Evolutionary conservation across 2,888 invertebrate genomes (phyloP).

Genomic region (Hartigia nigra): DNA sequence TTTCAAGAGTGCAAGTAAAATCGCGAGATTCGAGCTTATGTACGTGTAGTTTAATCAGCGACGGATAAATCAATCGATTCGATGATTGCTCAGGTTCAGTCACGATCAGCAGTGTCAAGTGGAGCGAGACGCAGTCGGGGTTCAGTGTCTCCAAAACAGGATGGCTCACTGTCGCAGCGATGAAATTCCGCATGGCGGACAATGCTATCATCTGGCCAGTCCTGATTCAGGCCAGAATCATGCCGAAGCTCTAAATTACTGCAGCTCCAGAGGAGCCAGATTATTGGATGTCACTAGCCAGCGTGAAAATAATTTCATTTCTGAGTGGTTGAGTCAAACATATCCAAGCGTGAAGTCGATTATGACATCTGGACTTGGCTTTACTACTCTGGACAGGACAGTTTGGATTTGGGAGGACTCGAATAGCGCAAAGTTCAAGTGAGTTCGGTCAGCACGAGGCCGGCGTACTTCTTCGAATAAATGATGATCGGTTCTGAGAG

Average conservation of each 20-base stretch:
- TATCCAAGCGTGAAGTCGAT: constrained; percentile 60
- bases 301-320: constrained; percentile 70
- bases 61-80: constrained; percentile 2
- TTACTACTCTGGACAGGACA: constrained; percentile 57
- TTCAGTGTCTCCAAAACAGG: constrained; percentile 63
- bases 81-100: constrained; percentile 46
- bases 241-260: constrained; percentile 65
- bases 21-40: not conserved
- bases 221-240: constrained; percentile 59
- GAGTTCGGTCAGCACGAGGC: not conserved
- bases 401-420: constrained; percentile 68
- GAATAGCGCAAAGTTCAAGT: constrained; percentile 51
- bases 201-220: constrained; percentile 68
- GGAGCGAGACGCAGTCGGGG: constrained; percentile 62
- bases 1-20: constrained; percentile 61
- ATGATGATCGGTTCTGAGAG: not conserved
- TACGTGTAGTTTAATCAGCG: constrained; percentile 16
- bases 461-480: not conserved
- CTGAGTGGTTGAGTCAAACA: constrained; percentile 66
- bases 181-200: constrained; percentile 67
- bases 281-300: constrained; percentile 67
- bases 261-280: constrained; percentile 62
- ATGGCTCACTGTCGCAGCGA: constrained; percentile 65
- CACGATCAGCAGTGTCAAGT: constrained; percentile 56
- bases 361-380: constrained; percentile 68